These are phyloP conservation scores for Phania funesta DNA, from an alignment of 2,888 invertebrate species.

Conservation along the genomic window DNA sequence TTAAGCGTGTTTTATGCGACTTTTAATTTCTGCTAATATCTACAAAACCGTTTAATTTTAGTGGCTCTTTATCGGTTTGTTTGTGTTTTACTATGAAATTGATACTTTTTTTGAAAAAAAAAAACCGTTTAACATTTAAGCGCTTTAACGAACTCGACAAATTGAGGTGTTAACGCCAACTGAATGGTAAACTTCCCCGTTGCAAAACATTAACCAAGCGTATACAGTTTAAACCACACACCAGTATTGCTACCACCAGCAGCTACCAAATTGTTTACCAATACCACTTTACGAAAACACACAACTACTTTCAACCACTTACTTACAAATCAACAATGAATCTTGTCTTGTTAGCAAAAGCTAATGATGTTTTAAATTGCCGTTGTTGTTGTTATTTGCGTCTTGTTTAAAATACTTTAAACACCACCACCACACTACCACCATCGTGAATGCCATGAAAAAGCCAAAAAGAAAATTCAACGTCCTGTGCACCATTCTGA, in stretches of 20 bases:
- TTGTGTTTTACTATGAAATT: slow-evolving; percentile 10
- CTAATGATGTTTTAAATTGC: slow-evolving; percentile 59
- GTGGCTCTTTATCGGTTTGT: slow-evolving; percentile 20
- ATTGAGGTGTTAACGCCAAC: slow-evolving; percentile 76
- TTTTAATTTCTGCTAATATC: slow-evolving; percentile 17
- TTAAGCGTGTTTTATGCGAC: slow-evolving; percentile 1
- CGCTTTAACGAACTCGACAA: slow-evolving; percentile 74
- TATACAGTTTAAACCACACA: slow-evolving; percentile 56
- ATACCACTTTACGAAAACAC: slow-evolving; percentile 22
- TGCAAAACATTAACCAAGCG: slow-evolving; percentile 59
- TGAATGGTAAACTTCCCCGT: slow-evolving; percentile 72
- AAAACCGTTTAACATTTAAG: slow-evolving; percentile 54
- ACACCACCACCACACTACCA: slow-evolving; percentile 69
- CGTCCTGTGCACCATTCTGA: slow-evolving; percentile 14
- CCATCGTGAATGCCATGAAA: background rate
- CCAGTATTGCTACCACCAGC: slow-evolving; percentile 47
- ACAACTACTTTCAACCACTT: slow-evolving; percentile 47
- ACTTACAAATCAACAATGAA: slow-evolving; percentile 52
- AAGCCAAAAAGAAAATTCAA: slow-evolving; percentile 6
- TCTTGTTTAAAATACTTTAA: slow-evolving; percentile 66
- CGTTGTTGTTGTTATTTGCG: slow-evolving; percentile 52
- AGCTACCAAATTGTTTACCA: slow-evolving; percentile 33
- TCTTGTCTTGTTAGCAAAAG: slow-evolving; percentile 64
- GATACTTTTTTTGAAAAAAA: slow-evolving; percentile 2
- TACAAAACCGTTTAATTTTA: slow-evolving; percentile 50